Percentiles rank a stretch among this genome's conserved stretches.
phyloP scores from a whole-genome alignment of 2,113 vertebrate genomes.

The Pundamilia nyererei region DNA sequence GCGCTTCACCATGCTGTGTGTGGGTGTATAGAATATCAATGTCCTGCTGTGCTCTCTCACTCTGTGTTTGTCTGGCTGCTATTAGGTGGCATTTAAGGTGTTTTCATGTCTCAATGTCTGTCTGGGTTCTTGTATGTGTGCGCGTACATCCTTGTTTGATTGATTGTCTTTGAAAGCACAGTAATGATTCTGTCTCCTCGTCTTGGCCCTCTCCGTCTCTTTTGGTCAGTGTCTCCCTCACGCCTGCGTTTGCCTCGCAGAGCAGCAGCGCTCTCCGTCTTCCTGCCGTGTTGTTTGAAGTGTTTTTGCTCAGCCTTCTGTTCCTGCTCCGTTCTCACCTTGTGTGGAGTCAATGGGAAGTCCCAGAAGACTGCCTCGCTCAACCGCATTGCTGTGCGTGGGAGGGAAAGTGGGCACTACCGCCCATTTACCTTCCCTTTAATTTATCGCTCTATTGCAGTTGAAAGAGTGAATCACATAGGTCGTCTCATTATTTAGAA shows the following conservation, averaged over 20 bases:
- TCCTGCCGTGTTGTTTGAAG: constrained; percentile 28
- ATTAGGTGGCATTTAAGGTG: constrained; percentile 34
- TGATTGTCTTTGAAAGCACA: constrained; percentile 31
- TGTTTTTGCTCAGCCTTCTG: constrained; percentile 47
- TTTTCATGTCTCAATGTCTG: constrained; percentile 27
- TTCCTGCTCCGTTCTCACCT: constrained; percentile 54
- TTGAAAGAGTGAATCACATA: constrained; percentile 13
- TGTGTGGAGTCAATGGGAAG: constrained; percentile 64
- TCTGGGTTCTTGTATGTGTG: constrained; percentile 7
- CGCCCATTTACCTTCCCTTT: constrained; percentile 47
- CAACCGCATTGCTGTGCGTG: constrained; percentile 54
- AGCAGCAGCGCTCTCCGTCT: constrained; percentile 6
- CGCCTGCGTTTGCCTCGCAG: not conserved
- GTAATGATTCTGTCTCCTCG: constrained; percentile 22
- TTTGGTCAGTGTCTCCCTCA: not conserved
- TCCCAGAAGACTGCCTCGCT: constrained; percentile 51
- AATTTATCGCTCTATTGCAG: constrained; percentile 31
- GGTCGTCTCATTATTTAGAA: constrained; percentile 18
- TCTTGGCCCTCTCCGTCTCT: constrained; percentile 8
- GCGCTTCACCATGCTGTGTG: constrained; percentile 62
- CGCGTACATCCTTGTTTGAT: constrained; percentile 1
- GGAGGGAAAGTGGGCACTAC: constrained; percentile 44
- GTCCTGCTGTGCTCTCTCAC: constrained; percentile 55
- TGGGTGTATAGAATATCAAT: constrained; percentile 70
- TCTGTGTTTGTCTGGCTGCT: constrained; percentile 18